phyloP scores from a whole-genome alignment of 2,113 vertebrate species.

The Gambusia affinis region DNA sequence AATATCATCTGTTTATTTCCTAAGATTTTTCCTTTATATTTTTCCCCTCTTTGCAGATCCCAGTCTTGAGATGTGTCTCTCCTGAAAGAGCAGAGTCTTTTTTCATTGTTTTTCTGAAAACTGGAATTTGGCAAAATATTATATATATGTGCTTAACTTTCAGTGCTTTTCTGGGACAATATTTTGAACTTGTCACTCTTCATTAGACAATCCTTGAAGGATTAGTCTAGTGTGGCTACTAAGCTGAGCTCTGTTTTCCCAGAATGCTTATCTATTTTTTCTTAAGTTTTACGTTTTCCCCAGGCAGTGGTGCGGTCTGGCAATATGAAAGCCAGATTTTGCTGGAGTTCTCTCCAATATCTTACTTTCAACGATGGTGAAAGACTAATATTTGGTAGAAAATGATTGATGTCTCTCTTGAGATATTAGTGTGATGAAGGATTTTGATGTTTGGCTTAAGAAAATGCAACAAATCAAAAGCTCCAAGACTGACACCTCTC shows the following conservation, averaged over 20 bases:
- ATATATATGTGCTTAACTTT: not conserved
- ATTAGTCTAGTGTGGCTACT: not conserved
- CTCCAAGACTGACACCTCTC: slow-evolving; percentile 10
- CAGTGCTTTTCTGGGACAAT: slow-evolving; percentile 7
- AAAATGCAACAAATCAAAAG: slow-evolving; percentile 5
- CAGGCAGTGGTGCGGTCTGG: not conserved
- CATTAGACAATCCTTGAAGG: not conserved
- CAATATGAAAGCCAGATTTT: slow-evolving; percentile 7
- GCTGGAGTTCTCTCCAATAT: not conserved
- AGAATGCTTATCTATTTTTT: not conserved
- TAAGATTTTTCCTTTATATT: slow-evolving; percentile 9
- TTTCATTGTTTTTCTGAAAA: slow-evolving; percentile 4
- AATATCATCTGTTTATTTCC: not conserved
- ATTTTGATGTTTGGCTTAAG: not conserved
- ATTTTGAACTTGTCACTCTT: slow-evolving; percentile 2
- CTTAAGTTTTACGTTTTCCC: not conserved
- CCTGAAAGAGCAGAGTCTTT: slow-evolving; percentile 40
- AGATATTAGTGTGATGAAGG: slow-evolving; percentile 14
- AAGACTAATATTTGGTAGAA: slow-evolving; percentile 12
- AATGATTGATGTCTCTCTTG: slow-evolving; percentile 20
- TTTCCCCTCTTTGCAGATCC: slow-evolving; percentile 18
- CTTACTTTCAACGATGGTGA: not conserved
- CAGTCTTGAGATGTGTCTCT: slow-evolving; percentile 43
- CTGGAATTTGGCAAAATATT: not conserved
- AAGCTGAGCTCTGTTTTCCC: not conserved